Conservation (phyloP, 35 echinoderm and acorn worm species). For the Apostichopus californicus region DNA sequence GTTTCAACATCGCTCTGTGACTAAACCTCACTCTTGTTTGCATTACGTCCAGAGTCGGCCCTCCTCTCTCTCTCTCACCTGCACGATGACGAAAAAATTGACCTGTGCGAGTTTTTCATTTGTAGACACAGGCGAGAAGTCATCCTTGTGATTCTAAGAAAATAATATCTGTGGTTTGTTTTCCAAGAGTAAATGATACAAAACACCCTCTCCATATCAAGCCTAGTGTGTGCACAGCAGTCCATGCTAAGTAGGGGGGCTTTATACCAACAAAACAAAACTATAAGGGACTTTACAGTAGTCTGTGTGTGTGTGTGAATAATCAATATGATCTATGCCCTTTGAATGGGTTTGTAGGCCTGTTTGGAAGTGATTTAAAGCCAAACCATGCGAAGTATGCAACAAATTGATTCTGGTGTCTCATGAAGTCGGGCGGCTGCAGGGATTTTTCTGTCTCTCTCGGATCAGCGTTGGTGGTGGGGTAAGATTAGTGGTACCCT, state of each 20-base stretch:
- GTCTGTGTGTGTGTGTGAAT: neutral
- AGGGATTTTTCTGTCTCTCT: neutral
- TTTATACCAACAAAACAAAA: slow-evolving; percentile 1
- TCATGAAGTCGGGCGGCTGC: neutral
- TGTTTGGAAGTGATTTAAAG: slow-evolving; percentile 39
- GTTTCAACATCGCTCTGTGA: neutral
- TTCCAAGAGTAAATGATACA: neutral
- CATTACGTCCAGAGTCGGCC: neutral
- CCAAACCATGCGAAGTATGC: slow-evolving; percentile 19
- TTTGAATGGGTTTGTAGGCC: slow-evolving; percentile 5
- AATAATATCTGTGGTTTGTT: slow-evolving; percentile 7
- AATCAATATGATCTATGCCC: slow-evolving; percentile 35
- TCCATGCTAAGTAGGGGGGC: slow-evolving; percentile 29
- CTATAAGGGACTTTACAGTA: neutral
- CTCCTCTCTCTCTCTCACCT: neutral
- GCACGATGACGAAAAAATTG: neutral
- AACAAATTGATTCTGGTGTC: slow-evolving; percentile 25
- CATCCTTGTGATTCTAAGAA: slow-evolving; percentile 4
- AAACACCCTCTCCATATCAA: neutral
- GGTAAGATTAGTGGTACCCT: no score
- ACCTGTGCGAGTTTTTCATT: neutral
- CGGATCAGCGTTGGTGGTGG: no score
- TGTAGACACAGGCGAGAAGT: neutral
- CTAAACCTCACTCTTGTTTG: neutral
- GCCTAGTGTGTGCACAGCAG: slow-evolving; percentile 26